phyloP scores from a whole-genome alignment of 2,113 vertebrate species.

The Phalacrocorax carbo region DNA sequence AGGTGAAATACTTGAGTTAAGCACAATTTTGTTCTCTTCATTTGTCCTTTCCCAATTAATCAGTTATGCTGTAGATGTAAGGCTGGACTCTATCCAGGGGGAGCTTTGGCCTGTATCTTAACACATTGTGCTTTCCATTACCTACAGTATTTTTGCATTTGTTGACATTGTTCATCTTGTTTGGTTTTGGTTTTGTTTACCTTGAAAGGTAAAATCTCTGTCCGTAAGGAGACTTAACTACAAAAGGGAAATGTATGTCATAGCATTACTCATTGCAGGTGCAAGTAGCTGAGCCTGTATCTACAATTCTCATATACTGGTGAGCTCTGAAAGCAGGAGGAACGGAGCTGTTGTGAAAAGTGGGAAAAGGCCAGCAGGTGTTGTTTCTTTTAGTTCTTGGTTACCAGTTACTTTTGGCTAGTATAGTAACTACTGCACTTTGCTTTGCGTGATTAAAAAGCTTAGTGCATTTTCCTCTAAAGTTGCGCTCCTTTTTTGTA shows the following conservation, averaged over 20 bases:
- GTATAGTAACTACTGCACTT: fast-evolving
- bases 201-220: neutral
- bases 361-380: neutral
- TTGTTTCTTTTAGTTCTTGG: neutral
- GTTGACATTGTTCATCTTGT: neutral
- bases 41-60: neutral
- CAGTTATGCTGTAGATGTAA: neutral
- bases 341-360: neutral
- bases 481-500: fast-evolving
- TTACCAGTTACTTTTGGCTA: neutral
- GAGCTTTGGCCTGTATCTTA: neutral
- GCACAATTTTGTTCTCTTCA: neutral
- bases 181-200: neutral
- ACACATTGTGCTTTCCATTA: neutral
- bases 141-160: neutral
- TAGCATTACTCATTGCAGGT: neutral
- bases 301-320: fast-evolving
- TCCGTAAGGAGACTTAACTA: neutral
- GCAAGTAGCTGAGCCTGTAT: neutral
- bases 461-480: neutral
- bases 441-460: neutral
- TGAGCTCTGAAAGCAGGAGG: neutral
- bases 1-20: neutral
- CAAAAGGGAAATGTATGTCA: neutral
- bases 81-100: neutral